Conservation (phyloP, 2,888 invertebrate genomes). For the Stratiomys singularior region DNA sequence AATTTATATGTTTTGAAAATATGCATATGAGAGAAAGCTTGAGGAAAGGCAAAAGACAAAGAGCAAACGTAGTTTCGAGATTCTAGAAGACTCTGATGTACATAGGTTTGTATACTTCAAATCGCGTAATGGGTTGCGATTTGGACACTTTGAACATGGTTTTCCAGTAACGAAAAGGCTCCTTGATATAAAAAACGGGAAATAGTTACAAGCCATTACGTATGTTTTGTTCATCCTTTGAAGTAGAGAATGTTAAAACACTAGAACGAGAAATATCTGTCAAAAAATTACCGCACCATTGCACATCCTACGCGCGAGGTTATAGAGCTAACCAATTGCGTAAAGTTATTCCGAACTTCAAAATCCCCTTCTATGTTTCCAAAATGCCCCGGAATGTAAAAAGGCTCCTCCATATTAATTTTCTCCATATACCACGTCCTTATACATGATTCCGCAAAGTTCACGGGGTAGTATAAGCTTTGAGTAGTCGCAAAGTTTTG, state of each 20-base stretch:
- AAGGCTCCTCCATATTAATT: constrained; percentile 48
- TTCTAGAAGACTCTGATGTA: constrained; percentile 23
- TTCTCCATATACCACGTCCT: constrained; percentile 53
- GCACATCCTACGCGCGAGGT: constrained; percentile 52
- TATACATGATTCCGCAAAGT: constrained; percentile 48
- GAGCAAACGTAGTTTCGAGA: too few relatives aligned
- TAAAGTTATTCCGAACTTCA: constrained; percentile 52
- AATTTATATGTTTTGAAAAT: too few relatives aligned
- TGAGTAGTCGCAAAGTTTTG: constrained; percentile 41
- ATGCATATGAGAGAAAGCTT: too few relatives aligned
- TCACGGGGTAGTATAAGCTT: constrained; percentile 50
- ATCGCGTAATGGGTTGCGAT: constrained; percentile 50
- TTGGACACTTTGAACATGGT: constrained; percentile 51
- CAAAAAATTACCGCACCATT: constrained; percentile 49
- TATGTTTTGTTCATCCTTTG: constrained; percentile 48
- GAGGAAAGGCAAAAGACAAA: too few relatives aligned
- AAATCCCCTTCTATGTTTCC: constrained; percentile 43
- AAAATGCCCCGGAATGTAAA: neutral
- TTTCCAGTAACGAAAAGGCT: constrained; percentile 44
- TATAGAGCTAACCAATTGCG: constrained; percentile 49
- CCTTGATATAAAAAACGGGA: constrained; percentile 21
- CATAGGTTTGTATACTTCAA: constrained; percentile 52
- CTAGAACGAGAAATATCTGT: neutral
- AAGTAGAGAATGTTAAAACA: neutral
- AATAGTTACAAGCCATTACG: constrained; percentile 53